Percentiles rank a stretch among this genome's conserved stretches.
These are phyloP conservation scores for Polylopha cassiicola DNA, from an alignment of 2,888 invertebrate species.

Conservation along the genomic window DNA sequence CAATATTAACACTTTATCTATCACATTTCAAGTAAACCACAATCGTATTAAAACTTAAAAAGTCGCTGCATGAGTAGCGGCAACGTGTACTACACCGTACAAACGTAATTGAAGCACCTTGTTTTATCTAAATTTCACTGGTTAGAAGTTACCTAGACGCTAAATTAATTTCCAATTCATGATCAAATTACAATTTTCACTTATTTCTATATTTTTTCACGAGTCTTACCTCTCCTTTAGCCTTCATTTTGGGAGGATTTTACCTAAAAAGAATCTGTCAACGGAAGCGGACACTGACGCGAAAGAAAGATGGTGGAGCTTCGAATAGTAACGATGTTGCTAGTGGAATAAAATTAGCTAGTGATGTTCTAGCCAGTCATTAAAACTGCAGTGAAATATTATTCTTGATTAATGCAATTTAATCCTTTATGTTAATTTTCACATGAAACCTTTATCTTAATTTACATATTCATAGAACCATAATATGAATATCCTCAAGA, in stretches of 20 bases:
- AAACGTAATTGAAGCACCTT: slow-evolving; percentile 20
- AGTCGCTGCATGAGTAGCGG: slow-evolving; percentile 30
- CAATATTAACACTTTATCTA: background rate
- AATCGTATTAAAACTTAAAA: background rate
- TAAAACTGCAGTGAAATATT: too few relatives aligned
- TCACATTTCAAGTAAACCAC: background rate
- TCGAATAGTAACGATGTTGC: too few relatives aligned
- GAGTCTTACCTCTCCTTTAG: slow-evolving; percentile 87
- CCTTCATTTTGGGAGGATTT: slow-evolving; percentile 84
- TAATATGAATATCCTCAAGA: too few relatives aligned
- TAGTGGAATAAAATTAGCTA: too few relatives aligned
- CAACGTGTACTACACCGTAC: slow-evolving; percentile 61
- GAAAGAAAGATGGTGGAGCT: slow-evolving; percentile 48
- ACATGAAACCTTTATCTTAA: too few relatives aligned
- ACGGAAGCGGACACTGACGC: slow-evolving; percentile 62
- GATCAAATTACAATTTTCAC: slow-evolving; percentile 3
- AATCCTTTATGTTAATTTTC: too few relatives aligned
- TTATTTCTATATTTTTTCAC: slow-evolving; percentile 17
- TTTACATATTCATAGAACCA: too few relatives aligned
- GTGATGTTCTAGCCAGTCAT: too few relatives aligned
- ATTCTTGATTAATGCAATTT: too few relatives aligned
- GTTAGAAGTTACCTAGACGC: slow-evolving; percentile 11
- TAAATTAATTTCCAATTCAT: slow-evolving; percentile 28
- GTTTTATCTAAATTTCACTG: slow-evolving; percentile 16
- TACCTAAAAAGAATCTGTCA: slow-evolving; percentile 69